Base-by-base conservation (phyloP, 1,140 invertebrate genomes). In the Pristionchus pacificus region DNA sequence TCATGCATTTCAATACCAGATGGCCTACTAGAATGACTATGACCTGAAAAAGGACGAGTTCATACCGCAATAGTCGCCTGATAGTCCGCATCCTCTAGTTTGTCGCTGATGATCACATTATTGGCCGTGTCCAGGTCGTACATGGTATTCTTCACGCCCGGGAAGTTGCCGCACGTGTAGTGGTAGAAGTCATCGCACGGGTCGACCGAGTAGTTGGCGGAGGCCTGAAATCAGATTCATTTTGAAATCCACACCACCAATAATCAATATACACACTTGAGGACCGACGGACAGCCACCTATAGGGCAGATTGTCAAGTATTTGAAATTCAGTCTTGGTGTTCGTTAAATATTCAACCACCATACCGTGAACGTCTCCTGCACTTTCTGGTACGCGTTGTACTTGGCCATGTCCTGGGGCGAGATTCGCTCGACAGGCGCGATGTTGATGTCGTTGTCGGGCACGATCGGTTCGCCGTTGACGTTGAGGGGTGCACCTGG, bases 151-250 rank as follows among this genome's bases (percentile, higher is more conserved):
- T 59, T 61, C n/a, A 38, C 29, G 38, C 72, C 61, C 28, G 94
- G 89, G 93, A 93, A 97, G 0, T 91, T 91, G 28, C 93, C 93
- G 81, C 95, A 98, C 0, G 93, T 89, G 84, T 91, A 97, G 68
- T 91, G 87, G 84, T 95, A 97, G 85, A 97, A 98, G 85, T 98
- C 93, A 2, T 92, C 88, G 84, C 95, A 98, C 0, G 95, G 94
- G 83, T 95, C 88, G 1, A 90, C 88, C 0, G 85, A 86, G 0
- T 85, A 83, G 83, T 97, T 91, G 85, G 97, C 90, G 25, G 91
- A 74, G 30, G 59, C 32, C 71, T 62, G 32, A 55, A 74, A 64
- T 33, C 0, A 10, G 0, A 19, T 28, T 31, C 10, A 19, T 49
- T 49, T 49, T 49, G 38, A 49, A 49, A 49, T 10, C 6, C 6